phyloP scores from a whole-genome alignment of 2,113 vertebrate genomes.

The Cyanocitta stelleri region DNA sequence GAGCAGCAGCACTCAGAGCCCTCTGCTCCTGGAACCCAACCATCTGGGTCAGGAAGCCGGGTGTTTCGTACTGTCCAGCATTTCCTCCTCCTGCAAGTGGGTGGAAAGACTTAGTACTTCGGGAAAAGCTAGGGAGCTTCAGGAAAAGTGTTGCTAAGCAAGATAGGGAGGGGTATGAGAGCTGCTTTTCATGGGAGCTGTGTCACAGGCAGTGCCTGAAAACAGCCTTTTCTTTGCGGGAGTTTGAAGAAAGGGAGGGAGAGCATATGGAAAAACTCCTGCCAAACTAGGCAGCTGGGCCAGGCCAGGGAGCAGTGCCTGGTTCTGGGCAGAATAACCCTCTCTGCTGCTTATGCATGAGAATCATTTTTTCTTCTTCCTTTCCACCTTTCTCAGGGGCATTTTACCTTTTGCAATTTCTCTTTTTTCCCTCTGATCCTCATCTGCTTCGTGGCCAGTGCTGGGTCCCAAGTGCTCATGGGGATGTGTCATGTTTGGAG shows the following conservation, averaged over 20 bases:
- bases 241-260: neutral
- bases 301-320: neutral
- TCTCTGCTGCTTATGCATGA: neutral
- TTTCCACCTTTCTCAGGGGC: neutral
- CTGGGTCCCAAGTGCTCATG: accelerated
- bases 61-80: neutral
- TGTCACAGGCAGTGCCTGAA: neutral
- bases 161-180: neutral
- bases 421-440: neutral
- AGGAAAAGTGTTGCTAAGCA: neutral
- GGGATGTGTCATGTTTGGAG: neutral
- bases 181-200: neutral
- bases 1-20: neutral
- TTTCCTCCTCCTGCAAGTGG: neutral
- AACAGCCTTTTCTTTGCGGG: neutral
- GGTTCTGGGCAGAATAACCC: neutral
- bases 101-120: accelerated
- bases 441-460: accelerated
- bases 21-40: neutral
- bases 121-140: neutral
- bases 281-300: neutral
- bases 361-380: neutral
- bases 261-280: neutral
- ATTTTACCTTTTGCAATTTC: neutral
- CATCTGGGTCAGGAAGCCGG: accelerated